A percentile compares a stretch with the other conserved stretches of the same genome.
These are phyloP conservation scores for Galeruca laticollis DNA, from an alignment of 2,888 invertebrate species.

Conservation along the genomic window DNA sequence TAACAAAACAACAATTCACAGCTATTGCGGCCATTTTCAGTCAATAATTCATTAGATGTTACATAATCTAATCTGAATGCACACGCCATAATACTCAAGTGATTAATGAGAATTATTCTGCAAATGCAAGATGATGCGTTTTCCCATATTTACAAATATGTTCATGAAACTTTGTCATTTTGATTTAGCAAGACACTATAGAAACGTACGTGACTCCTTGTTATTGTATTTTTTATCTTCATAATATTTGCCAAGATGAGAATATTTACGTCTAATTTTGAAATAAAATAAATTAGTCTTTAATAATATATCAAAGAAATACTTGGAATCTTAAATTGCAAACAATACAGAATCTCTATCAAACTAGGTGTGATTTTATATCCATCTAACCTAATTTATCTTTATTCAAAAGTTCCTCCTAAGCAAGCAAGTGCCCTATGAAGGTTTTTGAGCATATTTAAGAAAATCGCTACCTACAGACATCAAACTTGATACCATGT, in stretches of 20 bases:
- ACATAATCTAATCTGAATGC: slow-evolving; percentile 23
- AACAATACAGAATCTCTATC: too few species aligned
- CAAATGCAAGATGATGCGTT: slow-evolving; percentile 15
- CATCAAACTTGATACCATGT: too few species aligned
- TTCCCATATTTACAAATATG: slow-evolving; percentile 10
- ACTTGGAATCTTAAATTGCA: too few species aligned
- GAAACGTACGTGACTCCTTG: slow-evolving; percentile 5
- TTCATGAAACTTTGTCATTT: slow-evolving; percentile 1
- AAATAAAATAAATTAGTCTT: too few species aligned
- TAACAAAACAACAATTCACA: neutral
- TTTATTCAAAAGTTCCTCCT: too few species aligned
- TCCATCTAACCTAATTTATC: too few species aligned
- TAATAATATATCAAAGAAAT: too few species aligned
- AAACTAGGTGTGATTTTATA: too few species aligned
- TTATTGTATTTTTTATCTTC: neutral
- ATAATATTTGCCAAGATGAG: slow-evolving; percentile 2
- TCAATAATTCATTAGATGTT: neutral
- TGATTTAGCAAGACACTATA: slow-evolving; percentile 4
- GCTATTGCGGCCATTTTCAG: neutral
- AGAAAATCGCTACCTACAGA: too few species aligned
- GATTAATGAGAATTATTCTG: slow-evolving; percentile 21
- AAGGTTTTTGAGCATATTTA: too few species aligned
- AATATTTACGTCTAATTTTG: too few species aligned
- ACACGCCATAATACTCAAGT: slow-evolving; percentile 21
- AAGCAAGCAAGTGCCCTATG: too few species aligned